Evolutionary conservation across 1,140 invertebrate genomes (phyloP), one percentile per base, ranked within the genome.

Genomic region (Trichomalopsis sarcophagae): DNA sequence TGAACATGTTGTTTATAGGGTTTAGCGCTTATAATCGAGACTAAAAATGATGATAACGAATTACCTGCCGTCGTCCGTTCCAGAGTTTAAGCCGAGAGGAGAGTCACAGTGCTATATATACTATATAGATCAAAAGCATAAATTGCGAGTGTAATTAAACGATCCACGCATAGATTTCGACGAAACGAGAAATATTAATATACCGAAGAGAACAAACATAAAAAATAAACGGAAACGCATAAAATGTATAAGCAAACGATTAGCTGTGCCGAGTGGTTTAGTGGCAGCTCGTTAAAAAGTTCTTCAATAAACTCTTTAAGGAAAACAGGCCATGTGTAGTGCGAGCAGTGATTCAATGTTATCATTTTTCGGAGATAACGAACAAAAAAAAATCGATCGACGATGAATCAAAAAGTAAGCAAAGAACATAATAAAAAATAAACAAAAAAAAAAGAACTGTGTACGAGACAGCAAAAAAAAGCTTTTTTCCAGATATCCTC

Each of bases 11-110:
- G 44, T n/a, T 40, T 10, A 27, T 27, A 33, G 30, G 62, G 21
- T 66, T 69, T 40, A 55, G 13, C 68, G 27, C n/a, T 27, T 44
- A 71, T 62, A 68, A 77, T 77, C 21, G 23, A 84, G 40, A 84
- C 44, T 84, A 30, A 5, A 84, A 11, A 77, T 21, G 30, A 82
- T 9, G 68, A 77, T 84, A 84, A 84, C 82, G 44, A 80, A 80
- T 30, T 79, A 84, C 50, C 76, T 84, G 62, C 83, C 69, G 47
- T 75, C 7, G 50, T 74, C 83, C 44, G 77, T 74, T 80, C 69
- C 50, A 81, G 71, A 84, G 36, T n/a, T 76, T 33, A 11, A 75
- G 4, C 44, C 66, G 4, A 33, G 11, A 33, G 75, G 14, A 30
- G 14, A 62, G 10, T 69, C 9, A 11, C 9, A 27, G n/a, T 71